These are phyloP conservation scores for Osmerus eperlanus DNA, from an alignment of 2,113 vertebrate species.

Conservation along the genomic window DNA sequence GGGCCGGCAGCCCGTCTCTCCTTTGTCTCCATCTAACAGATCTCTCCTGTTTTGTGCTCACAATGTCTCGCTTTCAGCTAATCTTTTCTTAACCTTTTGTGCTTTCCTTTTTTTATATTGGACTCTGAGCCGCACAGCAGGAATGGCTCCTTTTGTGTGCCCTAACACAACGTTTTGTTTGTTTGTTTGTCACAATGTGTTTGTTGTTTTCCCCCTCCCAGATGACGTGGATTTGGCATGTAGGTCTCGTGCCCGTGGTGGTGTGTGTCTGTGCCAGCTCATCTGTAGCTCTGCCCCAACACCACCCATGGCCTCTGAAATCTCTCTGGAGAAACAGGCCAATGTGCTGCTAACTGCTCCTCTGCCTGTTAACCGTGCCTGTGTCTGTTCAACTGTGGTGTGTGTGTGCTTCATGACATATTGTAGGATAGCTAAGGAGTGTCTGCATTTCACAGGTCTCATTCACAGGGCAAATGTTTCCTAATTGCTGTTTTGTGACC, in stretches of 20 bases:
- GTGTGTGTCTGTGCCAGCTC: constrained; percentile 13
- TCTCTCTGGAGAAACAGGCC: constrained; percentile 3
- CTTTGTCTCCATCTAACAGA: constrained; percentile 20
- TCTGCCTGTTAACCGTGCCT: constrained; percentile 8
- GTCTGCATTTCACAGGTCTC: background rate
- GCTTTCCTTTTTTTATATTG: constrained; percentile 15
- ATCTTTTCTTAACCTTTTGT: constrained; percentile 35
- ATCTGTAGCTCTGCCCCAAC: too few species aligned
- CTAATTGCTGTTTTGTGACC: background rate
- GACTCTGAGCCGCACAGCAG: constrained; percentile 23
- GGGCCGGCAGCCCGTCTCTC: constrained; percentile 4
- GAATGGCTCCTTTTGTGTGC: constrained; percentile 42
- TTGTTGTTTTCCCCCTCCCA: constrained; percentile 55
- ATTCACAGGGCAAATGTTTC: background rate
- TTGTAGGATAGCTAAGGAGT: background rate
- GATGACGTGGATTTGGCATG: constrained; percentile 51
- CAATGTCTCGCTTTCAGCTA: constrained; percentile 19
- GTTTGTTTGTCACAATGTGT: constrained; percentile 54
- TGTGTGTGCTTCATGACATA: background rate
- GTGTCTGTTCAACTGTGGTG: background rate
- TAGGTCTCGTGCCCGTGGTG: constrained; percentile 31
- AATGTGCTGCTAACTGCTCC: constrained; percentile 49
- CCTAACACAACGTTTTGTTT: constrained; percentile 57
- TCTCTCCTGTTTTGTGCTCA: constrained; percentile 6
- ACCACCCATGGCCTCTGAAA: constrained; percentile 20